Conservation (phyloP, 2,113 vertebrate species). For the Rousettus leschenaultii region DNA sequence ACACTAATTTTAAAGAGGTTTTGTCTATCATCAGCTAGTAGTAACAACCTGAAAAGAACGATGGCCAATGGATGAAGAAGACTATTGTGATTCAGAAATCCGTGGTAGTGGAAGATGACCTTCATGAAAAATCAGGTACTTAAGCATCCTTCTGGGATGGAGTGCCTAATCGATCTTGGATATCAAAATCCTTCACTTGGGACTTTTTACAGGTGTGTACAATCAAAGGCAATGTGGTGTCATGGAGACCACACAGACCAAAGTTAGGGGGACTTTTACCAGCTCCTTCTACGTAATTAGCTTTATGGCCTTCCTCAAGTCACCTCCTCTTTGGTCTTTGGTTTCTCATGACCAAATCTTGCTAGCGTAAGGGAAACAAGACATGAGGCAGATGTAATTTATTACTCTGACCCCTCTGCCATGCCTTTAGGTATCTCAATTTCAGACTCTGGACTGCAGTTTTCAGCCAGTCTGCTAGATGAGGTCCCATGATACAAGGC, state of each 20-base stretch:
- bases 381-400: background rate
- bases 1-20: slow-evolving; percentile 14
- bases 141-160: background rate
- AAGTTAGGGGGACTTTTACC: background rate
- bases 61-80: background rate
- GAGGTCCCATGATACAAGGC: background rate
- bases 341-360: slow-evolving; percentile 34
- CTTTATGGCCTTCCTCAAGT: background rate
- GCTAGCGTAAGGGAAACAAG: background rate
- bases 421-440: background rate
- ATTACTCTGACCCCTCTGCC: background rate
- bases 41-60: background rate
- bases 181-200: background rate
- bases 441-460: background rate
- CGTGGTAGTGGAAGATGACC: background rate
- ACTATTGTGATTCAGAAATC: background rate
- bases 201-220: background rate
- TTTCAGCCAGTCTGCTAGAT: background rate
- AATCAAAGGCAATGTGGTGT: background rate
- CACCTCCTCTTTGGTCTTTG: background rate
- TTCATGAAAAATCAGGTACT: background rate
- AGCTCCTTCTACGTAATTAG: background rate
- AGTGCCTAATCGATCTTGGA: background rate
- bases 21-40: slow-evolving; percentile 8
- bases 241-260: background rate